Base-by-base conservation (phyloP, 1,140 invertebrate genomes). In the Calephelis nemesis region DNA sequence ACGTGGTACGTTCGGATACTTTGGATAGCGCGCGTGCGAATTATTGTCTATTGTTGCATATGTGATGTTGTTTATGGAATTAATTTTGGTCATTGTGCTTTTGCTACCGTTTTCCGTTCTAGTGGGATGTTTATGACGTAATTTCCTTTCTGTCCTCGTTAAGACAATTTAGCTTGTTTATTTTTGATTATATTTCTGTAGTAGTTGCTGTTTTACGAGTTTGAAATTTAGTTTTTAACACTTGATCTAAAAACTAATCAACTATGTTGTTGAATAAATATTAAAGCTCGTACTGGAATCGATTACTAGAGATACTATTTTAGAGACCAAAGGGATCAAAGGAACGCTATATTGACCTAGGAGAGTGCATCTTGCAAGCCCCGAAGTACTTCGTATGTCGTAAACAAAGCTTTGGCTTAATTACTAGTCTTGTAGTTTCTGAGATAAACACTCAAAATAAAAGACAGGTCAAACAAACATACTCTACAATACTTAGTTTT, bases 21-120 rank as follows among this genome's bases (percentile, higher is more conserved):
- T 58, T 58, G 52, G 62, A 63, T 63, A 63, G 81, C 87, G 81
- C 80, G 84, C 80, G 82, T 90, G 87, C 84, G 79, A 88, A 90
- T 90, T 90, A 90, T 90, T 86, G 85, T 85, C 84, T 83, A 82
- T 83, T 80, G 75, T 74, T 87, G 85, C 84, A 87, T 89, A 87
- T 88, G 87, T 85, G 84, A 88, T 88, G 79, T 88, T 88, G 86
- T 88, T 90, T 90, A 90, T 88, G 81, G 85, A 86, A 88, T 90
- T 90, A 90, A 88, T 90, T 86, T 90, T 78, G 85, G 83, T 83
- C 79, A 84, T 84, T 82, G 76, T 82, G 82, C 77, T 77, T 82
- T 76, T 76, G 79, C 74, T 79, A 69, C 71, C 74, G 77, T 87
- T 85, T 82, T 84, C 80, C 74, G 77, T 80, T 83, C 74, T 70